These are phyloP conservation scores for Catamblyrhynchus diadema DNA, from an alignment of 2,797 vertebrate species.

Conservation along the genomic window DNA sequence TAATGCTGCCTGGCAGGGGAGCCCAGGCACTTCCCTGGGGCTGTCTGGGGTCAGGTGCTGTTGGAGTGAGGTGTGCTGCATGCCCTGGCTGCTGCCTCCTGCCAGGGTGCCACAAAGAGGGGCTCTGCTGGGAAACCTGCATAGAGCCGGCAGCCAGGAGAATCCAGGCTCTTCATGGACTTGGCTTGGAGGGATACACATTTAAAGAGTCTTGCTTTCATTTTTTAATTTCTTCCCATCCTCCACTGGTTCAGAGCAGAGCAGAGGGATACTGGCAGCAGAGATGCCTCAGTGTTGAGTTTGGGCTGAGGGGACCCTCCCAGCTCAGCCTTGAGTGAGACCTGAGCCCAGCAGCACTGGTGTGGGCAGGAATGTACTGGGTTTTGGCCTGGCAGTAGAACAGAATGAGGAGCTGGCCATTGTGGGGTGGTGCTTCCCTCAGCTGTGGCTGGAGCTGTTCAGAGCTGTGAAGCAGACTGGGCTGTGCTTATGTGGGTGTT, in stretches of 20 bases:
- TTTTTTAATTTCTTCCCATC: not conserved
- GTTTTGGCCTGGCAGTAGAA: not conserved
- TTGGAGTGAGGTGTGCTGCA: not conserved
- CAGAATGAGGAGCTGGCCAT: fast-evolving
- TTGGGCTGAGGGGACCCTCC: not conserved
- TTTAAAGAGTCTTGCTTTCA: not conserved
- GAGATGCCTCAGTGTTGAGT: not conserved
- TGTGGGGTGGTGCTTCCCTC: not conserved
- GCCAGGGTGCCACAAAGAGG: not conserved
- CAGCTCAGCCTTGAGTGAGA: not conserved
- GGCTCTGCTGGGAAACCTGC: not conserved
- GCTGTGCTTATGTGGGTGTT: not conserved
- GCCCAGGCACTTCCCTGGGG: fast-evolving
- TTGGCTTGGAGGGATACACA: not conserved
- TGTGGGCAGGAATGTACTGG: not conserved
- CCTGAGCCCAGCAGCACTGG: fast-evolving
- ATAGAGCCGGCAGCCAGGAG: not conserved
- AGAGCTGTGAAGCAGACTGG: not conserved
- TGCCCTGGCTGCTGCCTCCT: not conserved
- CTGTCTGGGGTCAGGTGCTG: not conserved
- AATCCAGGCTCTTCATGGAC: not conserved
- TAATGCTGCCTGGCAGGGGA: not conserved
- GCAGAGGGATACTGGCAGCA: not conserved
- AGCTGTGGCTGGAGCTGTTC: not conserved
- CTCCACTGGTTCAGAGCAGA: not conserved